Conservation (phyloP, 1,140 invertebrate species). For the Alviniconcha marisindica region DNA sequence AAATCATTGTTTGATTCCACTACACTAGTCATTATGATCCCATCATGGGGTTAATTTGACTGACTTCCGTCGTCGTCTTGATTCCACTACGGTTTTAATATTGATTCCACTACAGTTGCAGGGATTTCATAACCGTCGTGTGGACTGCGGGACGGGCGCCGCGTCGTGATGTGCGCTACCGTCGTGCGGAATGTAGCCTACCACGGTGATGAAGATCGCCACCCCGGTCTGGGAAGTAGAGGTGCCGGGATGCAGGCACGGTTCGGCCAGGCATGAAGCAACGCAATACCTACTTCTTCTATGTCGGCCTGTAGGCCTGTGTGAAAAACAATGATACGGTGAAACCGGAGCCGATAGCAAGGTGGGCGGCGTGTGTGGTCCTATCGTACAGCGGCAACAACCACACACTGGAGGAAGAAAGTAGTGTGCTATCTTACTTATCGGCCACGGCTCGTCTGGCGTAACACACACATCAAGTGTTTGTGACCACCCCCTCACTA, state of each 20-base stretch:
- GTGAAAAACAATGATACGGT: conserved; percentile 7
- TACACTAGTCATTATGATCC: too few relatives aligned
- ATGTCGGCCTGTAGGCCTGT: not conserved
- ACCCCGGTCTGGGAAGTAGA: too few relatives aligned
- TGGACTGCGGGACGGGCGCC: too few relatives aligned
- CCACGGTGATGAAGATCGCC: too few relatives aligned
- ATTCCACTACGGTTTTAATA: too few relatives aligned
- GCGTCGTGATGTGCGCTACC: too few relatives aligned
- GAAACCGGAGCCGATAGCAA: not conserved
- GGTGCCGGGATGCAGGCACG: not conserved
- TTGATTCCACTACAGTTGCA: too few relatives aligned
- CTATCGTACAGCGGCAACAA: not conserved
- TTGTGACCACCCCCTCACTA: not conserved
- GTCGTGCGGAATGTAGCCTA: too few relatives aligned
- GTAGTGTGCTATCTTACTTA: not conserved
- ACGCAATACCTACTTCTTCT: not conserved
- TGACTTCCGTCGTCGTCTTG: too few relatives aligned
- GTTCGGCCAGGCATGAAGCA: not conserved
- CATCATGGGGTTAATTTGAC: too few relatives aligned
- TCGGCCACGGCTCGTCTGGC: not conserved
- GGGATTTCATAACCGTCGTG: too few relatives aligned
- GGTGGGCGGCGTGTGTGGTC: not conserved
- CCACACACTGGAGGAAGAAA: not conserved
- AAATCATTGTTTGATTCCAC: too few relatives aligned
- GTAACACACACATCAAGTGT: not conserved